Conservation (phyloP, 2,888 invertebrate genomes). For the Chaitophorus viminalis region DNA sequence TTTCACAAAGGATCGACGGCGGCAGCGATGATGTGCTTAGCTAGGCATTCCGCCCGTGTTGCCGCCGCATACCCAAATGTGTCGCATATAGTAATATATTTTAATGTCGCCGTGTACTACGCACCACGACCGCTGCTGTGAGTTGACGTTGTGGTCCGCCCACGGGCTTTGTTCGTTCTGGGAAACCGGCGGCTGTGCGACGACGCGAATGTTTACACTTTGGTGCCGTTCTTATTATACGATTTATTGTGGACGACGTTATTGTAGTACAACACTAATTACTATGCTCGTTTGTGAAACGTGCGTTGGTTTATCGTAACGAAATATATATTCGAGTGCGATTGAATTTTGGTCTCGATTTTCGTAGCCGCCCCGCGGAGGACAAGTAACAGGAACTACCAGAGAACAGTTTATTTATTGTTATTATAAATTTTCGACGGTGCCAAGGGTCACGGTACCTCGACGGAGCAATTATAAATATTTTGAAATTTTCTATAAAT, state of each 20-base stretch:
- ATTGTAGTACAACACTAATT: neutral
- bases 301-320: no score
- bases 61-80: neutral
- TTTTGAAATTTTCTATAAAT: no score
- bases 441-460: no score
- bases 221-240: neutral
- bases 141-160: slow-evolving; percentile 31
- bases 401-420: no score
- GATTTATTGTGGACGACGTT: neutral
- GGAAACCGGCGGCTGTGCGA: slow-evolving; percentile 20
- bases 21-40: slow-evolving; percentile 21
- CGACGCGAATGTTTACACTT: slow-evolving; percentile 28
- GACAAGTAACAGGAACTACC: no score
- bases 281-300: no score
- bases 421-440: no score
- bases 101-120: neutral
- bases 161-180: slow-evolving; percentile 45
- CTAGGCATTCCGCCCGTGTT: slow-evolving; percentile 14
- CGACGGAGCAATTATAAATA: no score
- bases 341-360: no score
- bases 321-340: no score
- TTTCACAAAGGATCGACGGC: slow-evolving; percentile 39
- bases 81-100: neutral
- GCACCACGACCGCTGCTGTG: neutral
- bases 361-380: no score